Evolutionary conservation across 2,888 invertebrate genomes (phyloP).

Genomic region (Mimachlamys varia): DNA sequence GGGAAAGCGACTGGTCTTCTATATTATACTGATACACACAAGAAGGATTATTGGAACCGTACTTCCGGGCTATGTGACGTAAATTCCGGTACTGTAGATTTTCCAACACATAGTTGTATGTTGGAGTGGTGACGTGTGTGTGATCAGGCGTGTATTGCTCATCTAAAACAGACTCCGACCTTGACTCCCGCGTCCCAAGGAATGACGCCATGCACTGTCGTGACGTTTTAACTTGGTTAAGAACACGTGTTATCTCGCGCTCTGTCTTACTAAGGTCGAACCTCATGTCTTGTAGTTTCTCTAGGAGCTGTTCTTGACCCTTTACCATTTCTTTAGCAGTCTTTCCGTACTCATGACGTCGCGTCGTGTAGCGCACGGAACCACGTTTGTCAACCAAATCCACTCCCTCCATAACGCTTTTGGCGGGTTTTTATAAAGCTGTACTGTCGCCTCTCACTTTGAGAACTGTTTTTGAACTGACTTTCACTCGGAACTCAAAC

Average conservation of each 20-base stretch:
- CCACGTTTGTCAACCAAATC: not conserved
- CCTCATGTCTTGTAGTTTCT: slow-evolving; percentile 33
- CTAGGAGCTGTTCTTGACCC: slow-evolving; percentile 13
- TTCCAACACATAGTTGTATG: not conserved
- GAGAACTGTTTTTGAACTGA: too few species aligned
- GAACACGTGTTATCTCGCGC: slow-evolving; percentile 23
- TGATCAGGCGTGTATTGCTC: not conserved
- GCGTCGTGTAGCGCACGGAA: not conserved
- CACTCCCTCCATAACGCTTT: not conserved
- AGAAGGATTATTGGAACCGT: not conserved
- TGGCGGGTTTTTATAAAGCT: too few species aligned
- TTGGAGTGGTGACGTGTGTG: not conserved
- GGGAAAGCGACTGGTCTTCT: not conserved
- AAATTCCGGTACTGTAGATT: slow-evolving; percentile 2
- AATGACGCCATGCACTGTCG: not conserved
- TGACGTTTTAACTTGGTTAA: slow-evolving; percentile 21
- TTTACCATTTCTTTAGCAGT: not conserved
- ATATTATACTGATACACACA: not conserved
- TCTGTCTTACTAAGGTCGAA: slow-evolving; percentile 36
- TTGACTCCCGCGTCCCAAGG: not conserved
- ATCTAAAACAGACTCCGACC: not conserved
- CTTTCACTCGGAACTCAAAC: too few species aligned
- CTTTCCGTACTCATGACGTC: not conserved
- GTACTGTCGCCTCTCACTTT: too few species aligned
- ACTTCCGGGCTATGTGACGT: slow-evolving; percentile 13